Evolutionary conservation across 92 coral and sea anemone species (phyloP).

Genomic region (Siderastrea radians): DNA sequence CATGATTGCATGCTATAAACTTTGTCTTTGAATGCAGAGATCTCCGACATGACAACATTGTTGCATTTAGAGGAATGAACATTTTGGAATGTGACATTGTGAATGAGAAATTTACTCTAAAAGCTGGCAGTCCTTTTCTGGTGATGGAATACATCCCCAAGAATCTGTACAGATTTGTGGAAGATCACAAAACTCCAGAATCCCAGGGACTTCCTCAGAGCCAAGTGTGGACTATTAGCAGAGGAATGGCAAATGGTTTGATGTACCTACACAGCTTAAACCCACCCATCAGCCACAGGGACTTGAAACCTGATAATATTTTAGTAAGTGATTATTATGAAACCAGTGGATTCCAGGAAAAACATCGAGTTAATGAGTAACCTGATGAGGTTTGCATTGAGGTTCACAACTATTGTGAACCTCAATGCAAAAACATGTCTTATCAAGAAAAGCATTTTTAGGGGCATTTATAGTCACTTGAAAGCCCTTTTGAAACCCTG

Average conservation of each 20-base stretch:
- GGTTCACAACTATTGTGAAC: too few species aligned
- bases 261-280: conserved; percentile 85
- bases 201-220: conserved; percentile 89
- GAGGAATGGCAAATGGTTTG: conserved; percentile 93
- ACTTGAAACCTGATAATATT: conserved; percentile 96
- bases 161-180: conserved; percentile 86
- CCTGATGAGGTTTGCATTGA: too few species aligned
- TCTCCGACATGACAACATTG: conserved; percentile 97
- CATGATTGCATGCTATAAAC: not conserved
- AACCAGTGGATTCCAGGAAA: too few species aligned
- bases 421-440: too few species aligned
- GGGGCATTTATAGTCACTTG: too few species aligned
- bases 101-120: conserved; percentile 57
- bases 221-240: conserved; percentile 91
- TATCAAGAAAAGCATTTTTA: too few species aligned
- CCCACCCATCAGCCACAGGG: conserved; percentile 92
- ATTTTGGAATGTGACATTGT: conserved; percentile 56
- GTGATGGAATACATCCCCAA: conserved; percentile 97
- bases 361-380: too few species aligned
- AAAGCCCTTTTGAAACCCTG: too few species aligned
- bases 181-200: conserved; percentile 91
- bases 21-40: conserved; percentile 59
- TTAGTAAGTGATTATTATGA: conserved; percentile 60
- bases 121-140: conserved; percentile 79
- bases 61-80: conserved; percentile 97